A percentile compares a stretch with the other conserved stretches of the same genome.
Evolutionary conservation across 2,888 invertebrate genomes (phyloP).

Genomic region (Anthophora plumipes): DNA sequence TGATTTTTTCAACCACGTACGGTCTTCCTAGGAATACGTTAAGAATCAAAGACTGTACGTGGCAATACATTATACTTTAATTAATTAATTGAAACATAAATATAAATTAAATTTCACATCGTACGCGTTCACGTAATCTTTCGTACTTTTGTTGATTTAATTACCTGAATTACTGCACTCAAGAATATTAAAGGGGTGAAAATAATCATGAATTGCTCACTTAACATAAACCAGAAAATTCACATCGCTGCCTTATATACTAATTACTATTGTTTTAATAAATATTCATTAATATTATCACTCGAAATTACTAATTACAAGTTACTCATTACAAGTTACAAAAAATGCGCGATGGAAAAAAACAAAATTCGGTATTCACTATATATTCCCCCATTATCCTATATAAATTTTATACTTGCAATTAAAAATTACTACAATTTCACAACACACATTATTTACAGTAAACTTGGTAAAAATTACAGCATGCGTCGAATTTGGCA

Average conservation of each 20-base stretch:
- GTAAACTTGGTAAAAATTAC: not conserved
- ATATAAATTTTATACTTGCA: too few species aligned
- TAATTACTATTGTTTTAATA: not conserved
- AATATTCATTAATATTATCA: not conserved
- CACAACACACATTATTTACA: not conserved
- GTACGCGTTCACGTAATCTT: constrained; percentile 2
- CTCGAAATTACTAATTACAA: not conserved
- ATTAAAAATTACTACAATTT: too few species aligned
- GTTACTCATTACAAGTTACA: not conserved
- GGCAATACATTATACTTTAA: not conserved
- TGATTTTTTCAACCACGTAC: not conserved
- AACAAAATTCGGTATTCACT: too few species aligned
- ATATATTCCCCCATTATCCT: too few species aligned
- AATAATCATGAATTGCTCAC: not conserved
- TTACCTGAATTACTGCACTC: constrained; percentile 3
- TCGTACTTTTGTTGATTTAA: not conserved
- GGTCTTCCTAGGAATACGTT: not conserved
- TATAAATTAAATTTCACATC: not conserved
- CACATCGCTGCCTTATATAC: too few species aligned
- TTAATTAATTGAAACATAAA: not conserved
- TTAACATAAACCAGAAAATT: not conserved
- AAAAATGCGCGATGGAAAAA: too few species aligned
- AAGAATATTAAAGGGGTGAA: not conserved
- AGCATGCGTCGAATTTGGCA: too few species aligned
- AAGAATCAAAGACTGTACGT: not conserved